A percentile compares a stretch with the other conserved stretches of the same genome.
phyloP scores from a whole-genome alignment of 2,113 vertebrate genomes.

The Malurus cyaneus region DNA sequence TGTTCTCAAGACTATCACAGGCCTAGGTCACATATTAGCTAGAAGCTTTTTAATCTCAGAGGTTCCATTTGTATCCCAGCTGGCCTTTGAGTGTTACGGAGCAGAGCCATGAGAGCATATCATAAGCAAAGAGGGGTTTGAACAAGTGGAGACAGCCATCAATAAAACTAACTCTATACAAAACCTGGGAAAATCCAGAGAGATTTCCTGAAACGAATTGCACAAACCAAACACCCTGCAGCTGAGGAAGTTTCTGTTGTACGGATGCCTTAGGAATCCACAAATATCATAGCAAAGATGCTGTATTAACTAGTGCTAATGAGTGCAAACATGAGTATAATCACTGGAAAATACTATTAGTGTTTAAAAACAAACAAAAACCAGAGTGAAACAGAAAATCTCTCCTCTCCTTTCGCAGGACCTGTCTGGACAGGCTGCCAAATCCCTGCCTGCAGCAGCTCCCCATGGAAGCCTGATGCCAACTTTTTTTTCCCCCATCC shows the following conservation, averaged over 20 bases:
- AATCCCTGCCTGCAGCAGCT: not conserved
- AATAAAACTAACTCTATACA: not conserved
- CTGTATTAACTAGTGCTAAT: not conserved
- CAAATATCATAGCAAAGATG: not conserved
- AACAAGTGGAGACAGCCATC: not conserved
- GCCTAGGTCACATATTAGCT: not conserved
- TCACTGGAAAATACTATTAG: not conserved
- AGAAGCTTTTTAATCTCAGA: not conserved
- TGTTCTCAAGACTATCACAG: not conserved
- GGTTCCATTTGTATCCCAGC: not conserved
- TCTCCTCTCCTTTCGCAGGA: rapidly evolving
- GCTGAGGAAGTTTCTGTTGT: conserved; percentile 1
- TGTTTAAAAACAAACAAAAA: conserved; percentile 49
- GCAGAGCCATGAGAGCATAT: not conserved
- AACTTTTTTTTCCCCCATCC: not conserved
- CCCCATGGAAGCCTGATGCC: not conserved
- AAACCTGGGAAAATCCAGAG: conserved; percentile 27
- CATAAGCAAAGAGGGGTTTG: not conserved
- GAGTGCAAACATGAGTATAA: conserved; percentile 3
- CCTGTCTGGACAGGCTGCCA: not conserved
- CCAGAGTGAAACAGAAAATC: not conserved
- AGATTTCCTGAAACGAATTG: not conserved
- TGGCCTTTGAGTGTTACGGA: not conserved
- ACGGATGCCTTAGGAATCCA: not conserved
- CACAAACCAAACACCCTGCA: not conserved